These are phyloP conservation scores for Catajapyx aquilonaris DNA, from an alignment of 1,140 invertebrate genomes.

Conservation along the genomic window DNA sequence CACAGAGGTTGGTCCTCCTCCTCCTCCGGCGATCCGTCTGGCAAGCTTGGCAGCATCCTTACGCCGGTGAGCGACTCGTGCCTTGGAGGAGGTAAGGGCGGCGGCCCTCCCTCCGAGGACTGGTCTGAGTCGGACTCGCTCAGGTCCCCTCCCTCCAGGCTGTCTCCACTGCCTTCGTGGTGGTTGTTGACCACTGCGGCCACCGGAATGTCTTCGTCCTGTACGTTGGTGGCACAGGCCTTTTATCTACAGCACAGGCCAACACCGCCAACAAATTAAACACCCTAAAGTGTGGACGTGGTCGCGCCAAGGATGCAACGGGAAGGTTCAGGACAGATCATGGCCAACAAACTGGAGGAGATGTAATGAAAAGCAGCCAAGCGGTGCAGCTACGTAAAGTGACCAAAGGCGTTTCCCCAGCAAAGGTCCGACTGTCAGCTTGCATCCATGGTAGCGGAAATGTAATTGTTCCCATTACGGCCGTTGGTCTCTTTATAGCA, in stretches of 20 bases:
- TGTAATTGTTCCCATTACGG: background rate
- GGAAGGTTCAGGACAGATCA: background rate
- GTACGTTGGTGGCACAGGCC: background rate
- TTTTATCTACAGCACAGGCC: slow-evolving; percentile 2
- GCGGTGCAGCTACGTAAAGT: background rate
- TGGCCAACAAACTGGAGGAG: background rate
- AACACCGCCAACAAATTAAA: slow-evolving; percentile 3
- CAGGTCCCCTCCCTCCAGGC: background rate
- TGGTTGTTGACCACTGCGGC: background rate
- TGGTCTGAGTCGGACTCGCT: slow-evolving; percentile 5
- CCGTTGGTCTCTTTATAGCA: slow-evolving; percentile 1
- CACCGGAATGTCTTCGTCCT: background rate
- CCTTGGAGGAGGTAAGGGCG: background rate
- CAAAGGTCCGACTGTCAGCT: slow-evolving; percentile 3
- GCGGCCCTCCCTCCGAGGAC: background rate
- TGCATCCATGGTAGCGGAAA: background rate
- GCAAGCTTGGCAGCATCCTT: background rate
- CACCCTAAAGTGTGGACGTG: background rate
- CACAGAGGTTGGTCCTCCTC: background rate
- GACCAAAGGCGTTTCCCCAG: background rate
- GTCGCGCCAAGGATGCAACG: background rate
- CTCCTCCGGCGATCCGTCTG: no score
- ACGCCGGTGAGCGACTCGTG: background rate
- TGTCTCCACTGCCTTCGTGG: slow-evolving; percentile 1
- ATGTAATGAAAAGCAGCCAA: background rate